Evolutionary conservation across 2,888 invertebrate genomes (phyloP).

Genomic region (Pycnomerus fuliginosus): DNA sequence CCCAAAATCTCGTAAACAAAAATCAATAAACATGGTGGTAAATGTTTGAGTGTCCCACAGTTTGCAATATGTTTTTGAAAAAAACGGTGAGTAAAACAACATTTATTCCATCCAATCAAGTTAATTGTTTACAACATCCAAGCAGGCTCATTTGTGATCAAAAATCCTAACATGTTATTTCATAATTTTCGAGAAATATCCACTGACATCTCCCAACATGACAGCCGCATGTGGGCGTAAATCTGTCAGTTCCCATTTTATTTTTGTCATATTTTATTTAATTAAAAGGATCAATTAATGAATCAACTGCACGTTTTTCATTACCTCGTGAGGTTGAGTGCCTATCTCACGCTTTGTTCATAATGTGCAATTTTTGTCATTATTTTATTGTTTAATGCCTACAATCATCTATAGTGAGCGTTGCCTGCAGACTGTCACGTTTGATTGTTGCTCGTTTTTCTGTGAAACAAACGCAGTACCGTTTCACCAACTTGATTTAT

Average conservation of each 20-base stretch:
- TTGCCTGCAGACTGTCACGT: too few species aligned
- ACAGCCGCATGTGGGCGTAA: slow-evolving; percentile 51
- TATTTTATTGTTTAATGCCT: too few species aligned
- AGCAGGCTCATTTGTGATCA: slow-evolving; percentile 8
- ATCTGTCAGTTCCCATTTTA: slow-evolving; percentile 51
- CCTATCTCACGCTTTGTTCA: too few species aligned
- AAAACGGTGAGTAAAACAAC: slow-evolving; percentile 41
- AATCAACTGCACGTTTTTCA: too few species aligned
- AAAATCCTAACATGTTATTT: slow-evolving; percentile 30
- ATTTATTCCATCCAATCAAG: neutral
- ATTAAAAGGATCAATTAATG: too few species aligned
- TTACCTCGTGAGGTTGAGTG: too few species aligned
- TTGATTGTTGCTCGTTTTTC: too few species aligned
- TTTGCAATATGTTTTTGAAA: slow-evolving; percentile 40
- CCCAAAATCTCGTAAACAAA: slow-evolving; percentile 36
- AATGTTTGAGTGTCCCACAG: slow-evolving; percentile 42
- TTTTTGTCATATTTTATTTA: too few species aligned
- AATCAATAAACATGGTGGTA: slow-evolving; percentile 52
- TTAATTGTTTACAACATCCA: neutral
- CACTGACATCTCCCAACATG: slow-evolving; percentile 43
- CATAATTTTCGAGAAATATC: slow-evolving; percentile 32
- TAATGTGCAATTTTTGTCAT: too few species aligned
- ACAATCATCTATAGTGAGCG: too few species aligned
- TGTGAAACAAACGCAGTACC: too few species aligned
- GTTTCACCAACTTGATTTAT: too few species aligned